Base-by-base conservation (phyloP, 2,888 invertebrate species). In the Stratiomys singularior region DNA sequence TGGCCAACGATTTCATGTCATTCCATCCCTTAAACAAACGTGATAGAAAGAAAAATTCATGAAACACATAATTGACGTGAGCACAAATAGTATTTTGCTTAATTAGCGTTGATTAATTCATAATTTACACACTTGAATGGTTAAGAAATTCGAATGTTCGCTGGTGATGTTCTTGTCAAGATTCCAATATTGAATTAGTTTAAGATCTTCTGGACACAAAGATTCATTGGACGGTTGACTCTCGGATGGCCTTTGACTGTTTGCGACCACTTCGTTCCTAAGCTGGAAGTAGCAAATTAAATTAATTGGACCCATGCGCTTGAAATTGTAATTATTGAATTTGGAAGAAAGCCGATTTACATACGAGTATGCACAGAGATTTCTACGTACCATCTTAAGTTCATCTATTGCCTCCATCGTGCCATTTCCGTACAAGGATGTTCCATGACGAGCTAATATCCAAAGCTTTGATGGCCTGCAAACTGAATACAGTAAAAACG, bases 391-490 rank as follows among this genome's bases (percentile, higher is more conserved):
- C 77, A 89, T 88, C 0, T 87, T 87, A 21, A 95, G 87, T 25
- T 88, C 86, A 66, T 89, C 86, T 52, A 94, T 88, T 9, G 88
- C 87, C 1, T 84, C 81, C 9, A 93, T 90, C 76, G 90, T 90
- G 0, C 85, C 84, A 0, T 86, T 85, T n/a, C 89, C 89, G 0
- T 94, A 93, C 81, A 92, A 89, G 81, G 91, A 89, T 0, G 93
- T 90, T 7, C 94, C 94, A 82, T 93, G 92, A 2, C 93, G 89
- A 80, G 89, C 89, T 67, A 93, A 84, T 83, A 93, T 88, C 94
- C 94, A 95, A 79, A 94, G 89, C 81, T 93, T 93, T 1, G 89
- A 86, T 0, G 94, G 91, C 78, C 89, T 87, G 82, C 95, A 95
- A 82, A 92, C 94, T 94, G 85, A 58, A 56, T 2, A 66, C 64